Evolutionary conservation across 1,140 invertebrate species (phyloP), one percentile per base, ranked within the genome.

Genomic region (Drosophila chauvacae): DNA sequence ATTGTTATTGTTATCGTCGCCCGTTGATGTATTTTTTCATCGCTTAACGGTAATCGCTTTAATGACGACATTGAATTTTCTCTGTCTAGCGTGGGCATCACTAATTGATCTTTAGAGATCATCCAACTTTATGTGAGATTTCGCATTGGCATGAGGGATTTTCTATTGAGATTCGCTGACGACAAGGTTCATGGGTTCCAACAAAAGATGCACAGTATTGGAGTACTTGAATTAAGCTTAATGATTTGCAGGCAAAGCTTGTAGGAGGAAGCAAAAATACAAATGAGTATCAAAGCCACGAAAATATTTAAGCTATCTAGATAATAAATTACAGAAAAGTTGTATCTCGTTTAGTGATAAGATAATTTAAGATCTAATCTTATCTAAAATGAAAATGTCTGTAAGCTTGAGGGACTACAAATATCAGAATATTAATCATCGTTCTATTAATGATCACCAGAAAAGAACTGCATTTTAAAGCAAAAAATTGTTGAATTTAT

Each of bases 21-120:
- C 50, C 50, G 30, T 41, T 48, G 42, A 44, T 71, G 57, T 47
- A 39, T 72, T 63, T 73, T 77, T 78, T 79, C 68, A 78, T 71
- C 51, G 74, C 65, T 63, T 58, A 78, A 72, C 76, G 65, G 65
- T 78, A 78, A 83, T 83, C 41, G 60, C 71, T 63, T 78, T 75
- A 66, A 83, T 76, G 61, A 80, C 59, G 81, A 80, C 81, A 85
- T 84, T 87, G 83, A 76, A 58, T 86, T 68, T 60, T 51, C 65
- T 42, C 41, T 68, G 75, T 48, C 83, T 62, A 35, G 50, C 76
- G 63, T 63, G 44, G 51, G 65, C 66, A 72, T 37, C 16, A 41
- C 59, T 61, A 78, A 78, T 78, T 73, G 68, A 51, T 73, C 28
- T 48, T 47, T 23, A 35, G 42, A 73, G 68, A 73, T 73, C 53